These are phyloP conservation scores for Dipodomys stephensi DNA, from an alignment of 2,113 vertebrate genomes.

Conservation along the genomic window DNA sequence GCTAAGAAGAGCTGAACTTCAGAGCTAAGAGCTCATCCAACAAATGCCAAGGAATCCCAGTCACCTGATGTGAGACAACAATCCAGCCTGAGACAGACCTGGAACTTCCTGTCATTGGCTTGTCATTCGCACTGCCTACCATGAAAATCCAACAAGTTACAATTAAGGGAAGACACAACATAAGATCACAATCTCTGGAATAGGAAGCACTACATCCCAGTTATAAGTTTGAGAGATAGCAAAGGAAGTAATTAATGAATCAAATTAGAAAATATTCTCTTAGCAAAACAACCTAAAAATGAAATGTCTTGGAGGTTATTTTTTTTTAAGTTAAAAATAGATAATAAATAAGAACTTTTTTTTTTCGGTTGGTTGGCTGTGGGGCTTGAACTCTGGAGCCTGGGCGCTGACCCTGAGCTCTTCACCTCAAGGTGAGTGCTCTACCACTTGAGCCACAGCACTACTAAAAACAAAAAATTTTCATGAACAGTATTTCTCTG, in stretches of 20 bases:
- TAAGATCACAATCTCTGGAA: background rate
- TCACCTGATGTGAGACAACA: background rate
- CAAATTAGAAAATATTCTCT: conserved; percentile 39
- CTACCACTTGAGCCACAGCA: too few relatives aligned
- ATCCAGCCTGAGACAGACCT: background rate
- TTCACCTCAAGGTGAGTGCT: too few relatives aligned
- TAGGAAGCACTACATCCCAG: background rate
- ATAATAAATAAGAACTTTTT: background rate
- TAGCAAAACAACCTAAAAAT: background rate
- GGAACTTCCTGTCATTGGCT: background rate
- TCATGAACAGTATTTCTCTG: background rate
- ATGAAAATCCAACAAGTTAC: background rate
- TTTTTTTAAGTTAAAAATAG: background rate
- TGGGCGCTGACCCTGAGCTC: too few relatives aligned
- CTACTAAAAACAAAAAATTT: background rate
- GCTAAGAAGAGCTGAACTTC: background rate
- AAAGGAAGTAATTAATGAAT: conserved; percentile 16
- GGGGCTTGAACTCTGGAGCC: too few relatives aligned
- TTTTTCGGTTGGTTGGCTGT: too few relatives aligned
- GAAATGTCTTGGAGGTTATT: background rate
- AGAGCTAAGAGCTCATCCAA: background rate
- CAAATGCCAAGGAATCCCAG: background rate
- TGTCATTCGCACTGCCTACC: background rate
- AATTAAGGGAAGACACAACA: background rate
- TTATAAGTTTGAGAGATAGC: background rate